Conservation (phyloP, 1,140 invertebrate genomes). For the Rhagoletis pomonella region DNA sequence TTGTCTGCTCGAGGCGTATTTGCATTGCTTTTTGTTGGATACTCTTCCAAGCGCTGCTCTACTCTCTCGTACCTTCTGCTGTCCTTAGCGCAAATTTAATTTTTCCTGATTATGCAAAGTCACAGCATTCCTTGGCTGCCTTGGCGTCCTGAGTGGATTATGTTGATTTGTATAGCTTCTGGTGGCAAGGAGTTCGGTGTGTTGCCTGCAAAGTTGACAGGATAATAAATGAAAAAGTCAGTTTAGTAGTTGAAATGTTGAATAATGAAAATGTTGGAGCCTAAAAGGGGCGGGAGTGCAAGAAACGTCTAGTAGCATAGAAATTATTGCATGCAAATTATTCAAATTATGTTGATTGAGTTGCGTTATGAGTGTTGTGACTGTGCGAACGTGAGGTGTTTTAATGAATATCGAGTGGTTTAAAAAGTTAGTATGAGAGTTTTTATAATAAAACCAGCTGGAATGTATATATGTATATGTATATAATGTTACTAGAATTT, state of each 20-base stretch:
- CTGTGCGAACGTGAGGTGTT: conserved; percentile 3
- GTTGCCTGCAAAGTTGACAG: conserved; percentile 39
- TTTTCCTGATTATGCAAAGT: conserved; percentile 54
- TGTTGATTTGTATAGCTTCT: conserved; percentile 18
- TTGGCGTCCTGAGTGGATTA: conserved; percentile 40
- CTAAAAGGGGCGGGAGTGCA: not conserved
- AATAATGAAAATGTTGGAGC: conserved; percentile 22
- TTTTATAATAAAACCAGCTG: not conserved
- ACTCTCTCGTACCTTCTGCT: not conserved
- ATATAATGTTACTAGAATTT: no score
- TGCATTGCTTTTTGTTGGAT: not conserved
- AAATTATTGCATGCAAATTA: conserved; percentile 49
- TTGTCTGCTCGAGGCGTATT: conserved; percentile 33
- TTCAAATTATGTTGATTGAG: conserved; percentile 52
- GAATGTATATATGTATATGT: no score
- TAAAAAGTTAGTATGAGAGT: not conserved
- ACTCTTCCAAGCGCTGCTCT: not conserved
- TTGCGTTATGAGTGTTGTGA: conserved; percentile 44
- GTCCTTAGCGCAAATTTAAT: conserved; percentile 20
- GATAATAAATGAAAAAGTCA: conserved; percentile 56
- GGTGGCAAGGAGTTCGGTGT: not conserved
- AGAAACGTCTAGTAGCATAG: not conserved
- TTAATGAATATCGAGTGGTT: not conserved
- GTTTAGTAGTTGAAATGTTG: conserved; percentile 25
- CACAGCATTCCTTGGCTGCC: conserved; percentile 52